phyloP scores from a whole-genome alignment of 2,888 invertebrate species.

The Dryobotodes eremita region DNA sequence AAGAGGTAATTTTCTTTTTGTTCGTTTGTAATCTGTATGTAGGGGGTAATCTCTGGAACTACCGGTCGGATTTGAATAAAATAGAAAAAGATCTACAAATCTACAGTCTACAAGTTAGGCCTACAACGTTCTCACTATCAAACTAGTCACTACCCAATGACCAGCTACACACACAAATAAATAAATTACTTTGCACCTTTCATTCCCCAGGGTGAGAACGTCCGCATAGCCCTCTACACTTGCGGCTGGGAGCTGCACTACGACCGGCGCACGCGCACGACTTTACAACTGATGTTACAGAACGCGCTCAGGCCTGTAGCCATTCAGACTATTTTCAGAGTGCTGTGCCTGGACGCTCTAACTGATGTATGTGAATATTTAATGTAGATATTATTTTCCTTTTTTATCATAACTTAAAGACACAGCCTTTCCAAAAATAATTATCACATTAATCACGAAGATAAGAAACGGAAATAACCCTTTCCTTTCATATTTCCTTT shows the following conservation, averaged over 20 bases:
- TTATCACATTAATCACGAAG: too few species aligned
- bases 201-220: constrained; percentile 57
- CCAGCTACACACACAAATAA: too few species aligned
- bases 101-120: too few species aligned
- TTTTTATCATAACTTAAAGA: too few species aligned
- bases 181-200: neutral
- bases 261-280: constrained; percentile 55
- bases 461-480: too few species aligned
- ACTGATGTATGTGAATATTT: constrained; percentile 58
- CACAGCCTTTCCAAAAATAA: neutral
- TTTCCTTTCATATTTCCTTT: neutral
- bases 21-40: too few species aligned
- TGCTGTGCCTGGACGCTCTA: constrained; percentile 56
- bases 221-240: constrained; percentile 59
- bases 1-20: too few species aligned
- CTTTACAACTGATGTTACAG: constrained; percentile 52
- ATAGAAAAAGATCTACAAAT: too few species aligned
- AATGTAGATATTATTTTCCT: neutral
- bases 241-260: constrained; percentile 67
- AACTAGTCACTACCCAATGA: too few species aligned
- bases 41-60: too few species aligned
- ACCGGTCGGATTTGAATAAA: too few species aligned
- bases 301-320: constrained; percentile 55
- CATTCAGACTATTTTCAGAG: constrained; percentile 57
- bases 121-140: too few species aligned